phyloP scores from a whole-genome alignment of 1,140 invertebrate genomes.

The Thaumetopoea pityocampa region DNA sequence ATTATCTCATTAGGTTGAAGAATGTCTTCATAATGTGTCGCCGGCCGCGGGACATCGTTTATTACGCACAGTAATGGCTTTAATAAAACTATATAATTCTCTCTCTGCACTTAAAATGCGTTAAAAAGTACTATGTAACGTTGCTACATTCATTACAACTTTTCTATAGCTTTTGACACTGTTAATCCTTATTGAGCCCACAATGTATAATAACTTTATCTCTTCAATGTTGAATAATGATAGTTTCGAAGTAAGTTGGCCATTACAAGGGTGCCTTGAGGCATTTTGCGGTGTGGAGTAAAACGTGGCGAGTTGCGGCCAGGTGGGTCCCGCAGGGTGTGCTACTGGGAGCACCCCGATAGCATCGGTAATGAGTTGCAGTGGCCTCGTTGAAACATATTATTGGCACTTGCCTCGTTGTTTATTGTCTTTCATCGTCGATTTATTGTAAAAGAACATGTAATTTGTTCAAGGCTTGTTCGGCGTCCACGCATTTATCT shows the following conservation, averaged over 20 bases:
- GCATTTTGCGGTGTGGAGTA: conserved; percentile 2
- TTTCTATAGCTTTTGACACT: background rate
- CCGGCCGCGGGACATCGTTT: conserved; percentile 62
- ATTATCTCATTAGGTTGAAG: conserved; percentile 69
- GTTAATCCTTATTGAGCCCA: background rate
- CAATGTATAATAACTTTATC: conserved; percentile 2
- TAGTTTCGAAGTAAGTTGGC: conserved; percentile 1
- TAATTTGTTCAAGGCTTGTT: too few relatives aligned
- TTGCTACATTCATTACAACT: conserved; percentile 1
- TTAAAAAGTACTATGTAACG: background rate
- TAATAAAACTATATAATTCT: conserved; percentile 56
- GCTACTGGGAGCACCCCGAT: conserved; percentile 16
- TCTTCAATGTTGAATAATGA: background rate
- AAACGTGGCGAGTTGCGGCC: conserved; percentile 5
- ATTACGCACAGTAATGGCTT: conserved; percentile 61
- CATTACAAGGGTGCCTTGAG: conserved; percentile 15
- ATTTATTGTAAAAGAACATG: too few relatives aligned
- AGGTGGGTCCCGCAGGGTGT: conserved; percentile 12
- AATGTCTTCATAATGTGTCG: conserved; percentile 69
- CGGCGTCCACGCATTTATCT: too few relatives aligned
- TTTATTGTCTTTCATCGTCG: conserved; percentile 1
- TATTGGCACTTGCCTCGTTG: conserved; percentile 2
- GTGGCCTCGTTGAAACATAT: conserved; percentile 6
- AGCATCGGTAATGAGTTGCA: conserved; percentile 3
- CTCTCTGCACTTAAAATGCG: conserved; percentile 5